phyloP scores from a whole-genome alignment of 2,888 invertebrate species.

The Spialia ferax region DNA sequence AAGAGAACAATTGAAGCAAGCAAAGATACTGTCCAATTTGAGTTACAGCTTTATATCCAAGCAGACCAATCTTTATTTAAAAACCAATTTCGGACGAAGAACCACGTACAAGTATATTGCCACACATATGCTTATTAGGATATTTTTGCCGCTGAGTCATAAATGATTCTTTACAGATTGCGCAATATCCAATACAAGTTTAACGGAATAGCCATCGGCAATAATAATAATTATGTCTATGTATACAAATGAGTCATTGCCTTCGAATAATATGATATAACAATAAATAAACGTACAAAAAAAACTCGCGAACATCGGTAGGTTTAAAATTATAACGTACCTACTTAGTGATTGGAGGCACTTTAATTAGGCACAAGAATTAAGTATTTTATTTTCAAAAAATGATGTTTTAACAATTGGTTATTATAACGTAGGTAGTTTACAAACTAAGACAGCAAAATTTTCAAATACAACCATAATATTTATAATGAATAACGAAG shows the following conservation, averaged over 20 bases:
- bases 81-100: not conserved
- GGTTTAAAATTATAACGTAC: not conserved
- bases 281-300: not conserved
- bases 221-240: conserved; percentile 49
- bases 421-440: not conserved
- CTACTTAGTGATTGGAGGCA: not conserved
- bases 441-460: not conserved
- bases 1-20: too few species aligned
- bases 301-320: not conserved
- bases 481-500: conserved; percentile 16
- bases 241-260: conserved; percentile 66
- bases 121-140: conserved; percentile 43
- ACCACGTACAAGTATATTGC: conserved; percentile 42
- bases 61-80: not conserved
- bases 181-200: conserved; percentile 77
- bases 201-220: conserved; percentile 69
- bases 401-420: too few species aligned
- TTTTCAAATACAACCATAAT: not conserved
- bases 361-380: not conserved
- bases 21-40: too few species aligned
- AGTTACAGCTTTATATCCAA: not conserved
- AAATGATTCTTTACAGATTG: conserved; percentile 65
- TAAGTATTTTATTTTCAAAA: not conserved
- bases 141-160: conserved; percentile 79
- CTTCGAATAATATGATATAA: conserved; percentile 25